These are phyloP conservation scores for Chlorodrepanis virens DNA, from an alignment of 2,113 vertebrate genomes.

Conservation along the genomic window DNA sequence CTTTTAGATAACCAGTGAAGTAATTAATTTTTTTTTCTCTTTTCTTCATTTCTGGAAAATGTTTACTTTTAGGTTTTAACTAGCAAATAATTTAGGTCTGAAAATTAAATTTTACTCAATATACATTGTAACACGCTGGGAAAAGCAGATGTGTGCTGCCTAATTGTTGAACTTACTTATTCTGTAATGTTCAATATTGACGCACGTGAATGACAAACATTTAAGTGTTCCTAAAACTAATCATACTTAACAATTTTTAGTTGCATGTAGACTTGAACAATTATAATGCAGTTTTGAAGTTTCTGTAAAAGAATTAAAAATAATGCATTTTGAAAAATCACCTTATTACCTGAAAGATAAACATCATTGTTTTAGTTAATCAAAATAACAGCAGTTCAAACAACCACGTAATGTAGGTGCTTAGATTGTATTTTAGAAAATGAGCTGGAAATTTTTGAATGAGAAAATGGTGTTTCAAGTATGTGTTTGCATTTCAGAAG, in stretches of 20 bases:
- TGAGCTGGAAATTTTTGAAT: background rate
- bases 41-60: background rate
- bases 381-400: background rate
- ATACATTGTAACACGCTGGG: background rate
- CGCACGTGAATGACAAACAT: background rate
- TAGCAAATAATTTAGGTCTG: background rate
- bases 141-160: background rate
- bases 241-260: background rate
- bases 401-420: background rate
- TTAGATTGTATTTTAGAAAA: background rate
- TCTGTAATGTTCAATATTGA: background rate
- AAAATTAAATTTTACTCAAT: background rate
- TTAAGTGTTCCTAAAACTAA: background rate
- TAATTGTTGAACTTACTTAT: background rate
- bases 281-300: background rate
- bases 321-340: background rate
- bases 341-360: background rate
- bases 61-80: background rate
- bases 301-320: background rate
- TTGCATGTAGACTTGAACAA: background rate
- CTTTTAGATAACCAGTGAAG: background rate
- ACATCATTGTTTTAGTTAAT: background rate
- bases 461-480: background rate
- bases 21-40: background rate
- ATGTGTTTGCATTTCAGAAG: background rate